These are phyloP conservation scores for Eciton burchellii DNA, from an alignment of 1,140 invertebrate genomes.

Conservation along the genomic window DNA sequence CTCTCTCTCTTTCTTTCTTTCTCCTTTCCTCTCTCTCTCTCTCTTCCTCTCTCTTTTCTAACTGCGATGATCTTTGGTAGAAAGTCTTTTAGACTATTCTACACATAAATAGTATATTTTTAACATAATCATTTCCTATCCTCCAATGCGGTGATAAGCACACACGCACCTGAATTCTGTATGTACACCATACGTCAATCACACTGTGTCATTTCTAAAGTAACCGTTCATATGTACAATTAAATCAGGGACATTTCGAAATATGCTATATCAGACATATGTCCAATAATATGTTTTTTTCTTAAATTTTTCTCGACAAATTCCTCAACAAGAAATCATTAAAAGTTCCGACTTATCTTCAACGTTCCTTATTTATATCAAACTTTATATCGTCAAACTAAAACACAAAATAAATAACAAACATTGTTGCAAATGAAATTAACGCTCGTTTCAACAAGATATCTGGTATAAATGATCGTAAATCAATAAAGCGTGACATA, in stretches of 20 bases:
- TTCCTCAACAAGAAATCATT: not conserved
- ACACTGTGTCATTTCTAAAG: slow-evolving; percentile 64
- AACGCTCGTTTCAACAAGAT: not conserved
- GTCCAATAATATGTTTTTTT: not conserved
- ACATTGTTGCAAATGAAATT: not conserved
- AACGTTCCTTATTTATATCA: not conserved
- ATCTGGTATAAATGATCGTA: not conserved
- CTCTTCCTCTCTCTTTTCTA: slow-evolving; percentile 16
- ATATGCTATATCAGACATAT: slow-evolving; percentile 62
- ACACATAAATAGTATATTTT: slow-evolving; percentile 75
- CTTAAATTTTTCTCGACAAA: not conserved
- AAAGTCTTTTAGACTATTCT: slow-evolving; percentile 76
- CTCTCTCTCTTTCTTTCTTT: not conserved
- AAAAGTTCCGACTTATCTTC: not conserved
- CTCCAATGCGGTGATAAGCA: slow-evolving; percentile 49
- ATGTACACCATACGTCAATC: slow-evolving; percentile 75
- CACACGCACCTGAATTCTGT: slow-evolving; percentile 58
- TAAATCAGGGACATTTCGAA: slow-evolving; percentile 63
- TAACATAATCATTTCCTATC: slow-evolving; percentile 70
- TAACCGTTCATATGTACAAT: slow-evolving; percentile 77
- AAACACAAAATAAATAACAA: not conserved
- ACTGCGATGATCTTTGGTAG: slow-evolving; percentile 72
- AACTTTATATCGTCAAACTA: not conserved
- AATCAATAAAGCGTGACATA: not conserved
- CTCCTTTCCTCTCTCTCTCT: not conserved